Evolutionary conservation across 2,113 vertebrate species (phyloP).

Genomic region (Gyps fulvus): DNA sequence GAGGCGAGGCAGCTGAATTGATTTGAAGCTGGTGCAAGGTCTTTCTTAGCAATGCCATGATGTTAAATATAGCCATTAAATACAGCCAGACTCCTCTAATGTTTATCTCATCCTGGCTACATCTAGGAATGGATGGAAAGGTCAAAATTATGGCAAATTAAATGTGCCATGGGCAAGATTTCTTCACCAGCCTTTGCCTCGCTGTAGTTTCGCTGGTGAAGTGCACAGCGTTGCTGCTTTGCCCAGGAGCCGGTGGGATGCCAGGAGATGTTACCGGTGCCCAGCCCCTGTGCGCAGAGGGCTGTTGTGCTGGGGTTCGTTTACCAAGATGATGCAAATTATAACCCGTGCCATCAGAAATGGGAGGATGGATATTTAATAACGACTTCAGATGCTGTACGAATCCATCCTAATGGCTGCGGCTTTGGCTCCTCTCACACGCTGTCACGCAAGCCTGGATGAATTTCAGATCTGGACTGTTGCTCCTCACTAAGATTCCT

Average conservation of each 20-base stretch:
- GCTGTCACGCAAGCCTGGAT: neutral
- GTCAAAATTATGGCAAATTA: neutral
- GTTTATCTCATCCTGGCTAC: neutral
- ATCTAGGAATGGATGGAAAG: neutral
- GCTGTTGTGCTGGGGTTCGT: neutral
- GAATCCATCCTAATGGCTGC: neutral
- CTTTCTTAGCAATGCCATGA: neutral
- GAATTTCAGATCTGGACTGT: neutral
- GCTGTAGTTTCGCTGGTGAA: neutral
- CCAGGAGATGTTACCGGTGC: rapidly evolving
- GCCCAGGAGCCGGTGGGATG: neutral
- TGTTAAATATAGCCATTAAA: neutral
- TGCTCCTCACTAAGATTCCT: neutral
- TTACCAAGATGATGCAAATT: neutral
- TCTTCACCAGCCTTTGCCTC: neutral
- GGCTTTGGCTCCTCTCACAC: neutral
- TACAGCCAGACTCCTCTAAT: neutral
- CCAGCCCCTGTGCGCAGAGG: neutral
- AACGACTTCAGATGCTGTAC: neutral
- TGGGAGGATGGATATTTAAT: neutral
- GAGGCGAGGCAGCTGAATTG: neutral
- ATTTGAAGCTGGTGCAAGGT: neutral
- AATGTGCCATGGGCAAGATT: neutral
- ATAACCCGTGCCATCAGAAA: neutral
- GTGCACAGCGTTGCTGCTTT: neutral